These are phyloP conservation scores for Apis dorsata DNA, from an alignment of 1,140 invertebrate species.

Conservation along the genomic window DNA sequence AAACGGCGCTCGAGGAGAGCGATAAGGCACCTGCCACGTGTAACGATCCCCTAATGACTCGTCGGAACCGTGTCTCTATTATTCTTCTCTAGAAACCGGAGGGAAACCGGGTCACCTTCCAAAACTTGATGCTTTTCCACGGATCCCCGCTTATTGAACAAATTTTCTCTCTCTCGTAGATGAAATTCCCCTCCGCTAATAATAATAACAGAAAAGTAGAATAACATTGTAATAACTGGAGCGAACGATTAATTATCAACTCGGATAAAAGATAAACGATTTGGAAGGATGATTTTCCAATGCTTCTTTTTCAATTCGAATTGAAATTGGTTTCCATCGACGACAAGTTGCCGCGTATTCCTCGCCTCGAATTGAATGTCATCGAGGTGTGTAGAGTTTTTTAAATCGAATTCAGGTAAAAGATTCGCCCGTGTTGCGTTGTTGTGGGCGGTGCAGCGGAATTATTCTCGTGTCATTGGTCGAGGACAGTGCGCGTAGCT, in stretches of 20 bases:
- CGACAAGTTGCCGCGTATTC: slow-evolving; percentile 3
- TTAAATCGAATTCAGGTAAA: slow-evolving; percentile 18
- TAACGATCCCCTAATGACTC: slow-evolving; percentile 71
- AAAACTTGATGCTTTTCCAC: background rate
- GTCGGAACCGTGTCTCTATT: slow-evolving; percentile 59
- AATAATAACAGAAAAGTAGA: no score
- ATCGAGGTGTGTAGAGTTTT: background rate
- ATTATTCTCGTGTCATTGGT: slow-evolving; percentile 60
- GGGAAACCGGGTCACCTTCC: background rate
- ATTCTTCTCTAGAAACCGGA: slow-evolving; percentile 25
- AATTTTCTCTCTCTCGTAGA: background rate
- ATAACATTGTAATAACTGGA: background rate
- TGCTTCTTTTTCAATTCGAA: no score
- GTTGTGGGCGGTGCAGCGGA: slow-evolving; percentile 48
- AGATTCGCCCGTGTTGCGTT: slow-evolving; percentile 32
- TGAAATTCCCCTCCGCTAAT: background rate
- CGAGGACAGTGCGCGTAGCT: slow-evolving; percentile 32
- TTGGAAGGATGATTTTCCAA: no score
- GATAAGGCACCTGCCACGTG: slow-evolving; percentile 66
- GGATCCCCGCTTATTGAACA: background rate
- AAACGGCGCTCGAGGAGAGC: slow-evolving; percentile 43
- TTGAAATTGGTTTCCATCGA: background rate
- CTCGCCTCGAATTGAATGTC: background rate
- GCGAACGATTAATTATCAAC: no score
- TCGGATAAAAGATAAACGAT: no score